Evolutionary conservation across 2,888 invertebrate species (phyloP).

Genomic region (Coecobrya sp.): DNA sequence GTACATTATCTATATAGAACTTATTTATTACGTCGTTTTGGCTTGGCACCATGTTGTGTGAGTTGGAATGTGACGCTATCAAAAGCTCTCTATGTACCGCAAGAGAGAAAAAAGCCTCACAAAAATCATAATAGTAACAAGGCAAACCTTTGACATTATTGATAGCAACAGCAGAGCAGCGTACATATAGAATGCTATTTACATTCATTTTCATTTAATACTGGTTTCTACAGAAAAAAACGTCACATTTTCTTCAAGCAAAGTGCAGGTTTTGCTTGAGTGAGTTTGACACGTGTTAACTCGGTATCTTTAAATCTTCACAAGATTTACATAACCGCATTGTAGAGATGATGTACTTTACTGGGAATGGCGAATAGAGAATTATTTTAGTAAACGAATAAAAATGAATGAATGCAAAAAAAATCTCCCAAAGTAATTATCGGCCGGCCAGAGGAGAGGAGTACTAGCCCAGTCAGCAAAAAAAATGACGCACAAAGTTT

Average conservation of each 20-base stretch:
- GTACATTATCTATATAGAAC: background rate
- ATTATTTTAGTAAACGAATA: background rate
- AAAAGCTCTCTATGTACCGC: constrained; percentile 10
- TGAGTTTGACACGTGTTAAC: constrained; percentile 40
- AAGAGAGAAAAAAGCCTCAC: background rate
- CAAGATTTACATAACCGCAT: constrained; percentile 21
- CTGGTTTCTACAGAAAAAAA: constrained; percentile 18
- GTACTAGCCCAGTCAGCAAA: background rate
- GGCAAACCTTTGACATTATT: constrained; percentile 45
- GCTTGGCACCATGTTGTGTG: background rate
- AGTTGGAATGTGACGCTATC: background rate
- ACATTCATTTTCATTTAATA: constrained; percentile 45
- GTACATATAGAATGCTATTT: constrained; percentile 1
- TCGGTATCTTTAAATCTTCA: background rate
- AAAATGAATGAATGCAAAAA: constrained; percentile 40
- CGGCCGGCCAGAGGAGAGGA: background rate
- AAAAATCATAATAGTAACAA: background rate
- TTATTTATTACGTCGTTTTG: constrained; percentile 15
- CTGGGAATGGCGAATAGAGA: background rate
- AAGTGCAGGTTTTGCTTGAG: constrained; percentile 23
- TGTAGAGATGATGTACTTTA: background rate
- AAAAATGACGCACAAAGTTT: constrained; percentile 24
- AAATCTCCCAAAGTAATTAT: background rate
- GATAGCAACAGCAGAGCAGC: no score
- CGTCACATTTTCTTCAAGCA: background rate